Conservation (phyloP, 2,888 invertebrate genomes). For the Chalcosyrphus nemorum region DNA sequence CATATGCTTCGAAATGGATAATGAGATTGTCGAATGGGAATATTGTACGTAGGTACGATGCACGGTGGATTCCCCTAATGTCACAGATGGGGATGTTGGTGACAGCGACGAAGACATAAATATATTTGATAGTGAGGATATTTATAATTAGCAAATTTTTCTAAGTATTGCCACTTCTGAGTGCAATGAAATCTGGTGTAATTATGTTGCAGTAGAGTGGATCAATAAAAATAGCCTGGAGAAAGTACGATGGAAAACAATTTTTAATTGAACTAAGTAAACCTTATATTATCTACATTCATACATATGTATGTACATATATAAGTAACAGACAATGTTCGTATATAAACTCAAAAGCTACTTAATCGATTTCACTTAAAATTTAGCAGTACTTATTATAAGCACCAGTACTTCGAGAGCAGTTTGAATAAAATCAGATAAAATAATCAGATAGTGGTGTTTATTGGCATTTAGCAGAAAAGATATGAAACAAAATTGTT, state of each 20-base stretch:
- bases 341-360: no score
- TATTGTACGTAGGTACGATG: not conserved
- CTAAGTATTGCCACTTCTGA: not conserved
- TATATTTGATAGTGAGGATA: not conserved
- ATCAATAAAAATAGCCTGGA: not conserved
- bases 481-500: no score
- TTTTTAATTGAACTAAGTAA: no score
- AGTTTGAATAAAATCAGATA: not conserved
- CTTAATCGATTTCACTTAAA: no score
- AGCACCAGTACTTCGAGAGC: not conserved
- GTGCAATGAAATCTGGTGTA: not conserved
- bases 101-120: not conserved
- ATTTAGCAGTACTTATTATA: no score
- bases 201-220: not conserved
- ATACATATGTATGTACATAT: not conserved
- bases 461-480: no score
- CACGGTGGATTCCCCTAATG: not conserved
- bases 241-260: no score
- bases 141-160: not conserved
- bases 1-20: conserved; percentile 12
- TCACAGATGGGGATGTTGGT: not conserved
- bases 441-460: no score
- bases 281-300: not conserved
- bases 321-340: no score
- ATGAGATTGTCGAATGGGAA: conserved; percentile 8